Conservation (phyloP, 2,888 invertebrate genomes). For the Limnephilus lunatus region DNA sequence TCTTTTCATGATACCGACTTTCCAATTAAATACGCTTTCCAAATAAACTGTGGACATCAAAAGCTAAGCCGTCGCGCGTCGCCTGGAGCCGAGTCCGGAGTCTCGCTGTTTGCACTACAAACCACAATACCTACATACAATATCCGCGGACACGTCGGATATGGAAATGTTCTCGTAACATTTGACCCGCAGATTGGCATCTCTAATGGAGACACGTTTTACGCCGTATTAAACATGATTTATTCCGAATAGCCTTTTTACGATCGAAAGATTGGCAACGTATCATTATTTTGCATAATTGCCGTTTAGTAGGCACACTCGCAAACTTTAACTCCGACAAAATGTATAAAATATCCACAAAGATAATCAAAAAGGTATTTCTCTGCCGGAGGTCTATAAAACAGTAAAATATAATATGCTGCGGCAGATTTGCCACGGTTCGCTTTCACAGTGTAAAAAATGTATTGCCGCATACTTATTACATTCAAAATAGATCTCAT, state of each 20-base stretch:
- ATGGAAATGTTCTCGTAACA: not conserved
- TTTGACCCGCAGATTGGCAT: slow-evolving; percentile 2
- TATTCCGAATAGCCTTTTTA: not conserved
- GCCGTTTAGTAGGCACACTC: not conserved
- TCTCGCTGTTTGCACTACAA: not conserved
- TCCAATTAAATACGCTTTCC: slow-evolving; percentile 19
- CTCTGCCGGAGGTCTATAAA: slow-evolving; percentile 2
- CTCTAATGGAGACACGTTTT: not conserved
- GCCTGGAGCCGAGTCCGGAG: not conserved
- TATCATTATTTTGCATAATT: not conserved
- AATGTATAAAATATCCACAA: not conserved
- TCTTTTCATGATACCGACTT: not conserved
- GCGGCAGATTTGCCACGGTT: not conserved
- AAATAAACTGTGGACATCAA: not conserved
- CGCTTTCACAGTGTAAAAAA: not conserved
- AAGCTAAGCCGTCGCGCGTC: not conserved
- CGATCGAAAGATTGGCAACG: slow-evolving; percentile 2
- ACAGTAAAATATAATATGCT: not conserved
- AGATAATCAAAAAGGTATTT: not conserved
- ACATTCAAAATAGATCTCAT: not conserved
- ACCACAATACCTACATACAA: not conserved
- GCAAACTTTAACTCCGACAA: not conserved
- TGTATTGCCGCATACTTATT: not conserved
- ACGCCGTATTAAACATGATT: not conserved
- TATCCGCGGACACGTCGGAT: not conserved